A percentile compares a stretch with the other conserved stretches of the same genome.
Conservation (phyloP, 1,140 invertebrate species). For the Stegodyphus mimosarum region DNA sequence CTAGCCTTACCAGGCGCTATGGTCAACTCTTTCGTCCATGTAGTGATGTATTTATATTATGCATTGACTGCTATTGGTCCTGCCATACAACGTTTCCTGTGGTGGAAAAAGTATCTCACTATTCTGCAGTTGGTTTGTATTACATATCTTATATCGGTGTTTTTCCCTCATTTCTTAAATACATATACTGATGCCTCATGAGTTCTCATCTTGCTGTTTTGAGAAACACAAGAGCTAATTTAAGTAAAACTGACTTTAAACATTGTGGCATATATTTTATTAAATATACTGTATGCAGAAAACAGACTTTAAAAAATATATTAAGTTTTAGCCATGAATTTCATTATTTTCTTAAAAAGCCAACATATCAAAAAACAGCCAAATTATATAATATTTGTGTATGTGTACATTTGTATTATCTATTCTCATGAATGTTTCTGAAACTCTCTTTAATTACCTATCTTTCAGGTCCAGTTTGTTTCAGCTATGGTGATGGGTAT, state of each 20-base stretch:
- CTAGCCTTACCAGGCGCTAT: slow-evolving; percentile 86
- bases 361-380: no score
- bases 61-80: slow-evolving; percentile 67
- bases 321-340: no score
- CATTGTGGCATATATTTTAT: no score
- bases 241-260: no score
- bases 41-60: slow-evolving; percentile 70
- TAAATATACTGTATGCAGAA: no score
- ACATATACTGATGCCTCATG: no score
- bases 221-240: no score
- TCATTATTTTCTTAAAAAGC: no score
- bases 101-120: slow-evolving; percentile 70
- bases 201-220: no score
- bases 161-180: no score
- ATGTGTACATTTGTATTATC: not conserved
- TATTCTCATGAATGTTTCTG: not conserved
- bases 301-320: no score
- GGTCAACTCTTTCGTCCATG: slow-evolving; percentile 78
- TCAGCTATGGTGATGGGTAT: slow-evolving; percentile 84
- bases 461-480: slow-evolving; percentile 83
- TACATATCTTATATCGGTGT: slow-evolving; percentile 45
- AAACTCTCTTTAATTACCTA: not conserved
- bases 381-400: not conserved
- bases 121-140: slow-evolving; percentile 57
- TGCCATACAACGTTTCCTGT: slow-evolving; percentile 68